Percentiles rank a stretch among this genome's conserved stretches.
These are phyloP conservation scores for Meloidogyne chitwoodi DNA, from an alignment of 1,140 invertebrate genomes.

Conservation along the genomic window DNA sequence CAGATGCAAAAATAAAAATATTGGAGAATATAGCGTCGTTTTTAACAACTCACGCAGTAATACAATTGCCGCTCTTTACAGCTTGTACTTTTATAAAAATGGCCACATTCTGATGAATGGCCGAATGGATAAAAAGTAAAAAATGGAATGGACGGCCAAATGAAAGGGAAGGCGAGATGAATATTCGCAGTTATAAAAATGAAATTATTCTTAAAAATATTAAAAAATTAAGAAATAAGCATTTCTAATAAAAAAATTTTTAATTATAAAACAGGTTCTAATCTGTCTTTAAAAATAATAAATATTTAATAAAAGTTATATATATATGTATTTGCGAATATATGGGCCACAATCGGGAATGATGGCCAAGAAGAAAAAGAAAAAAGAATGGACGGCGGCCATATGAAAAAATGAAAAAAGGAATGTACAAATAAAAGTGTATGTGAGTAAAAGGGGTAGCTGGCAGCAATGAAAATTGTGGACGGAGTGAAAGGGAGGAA, in stretches of 20 bases:
- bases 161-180: too few relatives aligned
- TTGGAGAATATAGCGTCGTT: too few relatives aligned
- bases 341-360: too few relatives aligned
- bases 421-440: not conserved
- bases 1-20: not conserved
- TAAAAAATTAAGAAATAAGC: too few relatives aligned
- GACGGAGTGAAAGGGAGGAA: not conserved
- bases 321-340: too few relatives aligned
- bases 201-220: too few relatives aligned
- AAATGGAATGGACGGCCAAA: conserved; percentile 4
- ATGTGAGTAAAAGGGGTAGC: not conserved
- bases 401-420: not conserved
- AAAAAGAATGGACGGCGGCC: not conserved
- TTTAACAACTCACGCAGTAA: not conserved
- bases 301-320: too few relatives aligned
- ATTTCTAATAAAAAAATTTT: too few relatives aligned
- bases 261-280: too few relatives aligned
- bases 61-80: not conserved
- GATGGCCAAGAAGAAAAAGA: not conserved
- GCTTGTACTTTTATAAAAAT: not conserved
- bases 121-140: not conserved
- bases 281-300: too few relatives aligned
- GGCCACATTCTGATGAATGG: not conserved
- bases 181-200: too few relatives aligned
- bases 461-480: not conserved